Evolutionary conservation across 37 sponge, comb jelly and placozoan species (phyloP).

Genomic region (Mnemiopsis leidyi): DNA sequence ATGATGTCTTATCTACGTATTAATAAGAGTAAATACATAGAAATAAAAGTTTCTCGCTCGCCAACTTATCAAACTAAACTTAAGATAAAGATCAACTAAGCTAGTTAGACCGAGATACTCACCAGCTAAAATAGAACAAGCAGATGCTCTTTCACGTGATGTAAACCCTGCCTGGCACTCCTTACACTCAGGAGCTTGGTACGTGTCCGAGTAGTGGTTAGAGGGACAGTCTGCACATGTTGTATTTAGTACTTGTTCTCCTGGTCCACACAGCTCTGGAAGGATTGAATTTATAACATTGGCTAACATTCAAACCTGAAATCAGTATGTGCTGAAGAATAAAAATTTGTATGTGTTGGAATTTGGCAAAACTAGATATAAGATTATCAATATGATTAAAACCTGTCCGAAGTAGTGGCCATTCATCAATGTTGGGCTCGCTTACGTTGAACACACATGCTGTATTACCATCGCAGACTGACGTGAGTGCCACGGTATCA

Average conservation of each 20-base stretch:
- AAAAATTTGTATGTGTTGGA: no score
- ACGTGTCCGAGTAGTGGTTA: background rate
- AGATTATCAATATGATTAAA: no score
- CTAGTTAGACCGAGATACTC: no score
- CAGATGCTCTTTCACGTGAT: background rate
- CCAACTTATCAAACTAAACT: no score
- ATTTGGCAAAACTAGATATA: no score
- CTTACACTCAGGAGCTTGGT: background rate
- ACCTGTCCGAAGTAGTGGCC: background rate
- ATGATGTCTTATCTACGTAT: no score
- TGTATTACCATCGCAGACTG: background rate
- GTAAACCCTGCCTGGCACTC: background rate
- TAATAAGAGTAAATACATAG: no score
- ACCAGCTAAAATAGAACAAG: background rate
- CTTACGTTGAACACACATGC: background rate
- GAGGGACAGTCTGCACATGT: background rate
- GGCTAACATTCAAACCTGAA: no score
- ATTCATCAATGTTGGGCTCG: background rate
- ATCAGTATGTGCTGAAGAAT: no score
- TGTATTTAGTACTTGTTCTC: background rate
- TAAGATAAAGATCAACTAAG: no score
- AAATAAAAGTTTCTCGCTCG: no score
- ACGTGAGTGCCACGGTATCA: background rate
- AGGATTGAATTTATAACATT: no score
- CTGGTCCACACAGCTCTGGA: background rate